Conservation (phyloP, 2,113 vertebrate species). For the Cyanoderma ruficeps region DNA sequence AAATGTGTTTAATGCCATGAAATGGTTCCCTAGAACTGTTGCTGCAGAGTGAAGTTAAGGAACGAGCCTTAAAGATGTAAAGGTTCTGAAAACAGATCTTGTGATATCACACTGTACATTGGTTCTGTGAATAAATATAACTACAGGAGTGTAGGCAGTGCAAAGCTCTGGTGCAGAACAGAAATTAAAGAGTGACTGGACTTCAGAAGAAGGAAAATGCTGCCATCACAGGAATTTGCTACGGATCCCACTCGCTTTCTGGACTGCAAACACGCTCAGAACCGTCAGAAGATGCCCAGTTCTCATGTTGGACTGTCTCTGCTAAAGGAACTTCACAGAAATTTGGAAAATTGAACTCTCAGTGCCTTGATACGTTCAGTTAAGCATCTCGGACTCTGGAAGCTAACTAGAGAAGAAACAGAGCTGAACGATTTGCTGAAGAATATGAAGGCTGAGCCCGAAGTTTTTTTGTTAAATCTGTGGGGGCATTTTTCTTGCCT, state of each 20-base stretch:
- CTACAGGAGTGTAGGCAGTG: constrained; percentile 28
- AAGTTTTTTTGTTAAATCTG: constrained; percentile 73
- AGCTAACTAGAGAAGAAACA: constrained; percentile 76
- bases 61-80: background rate
- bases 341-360: constrained; percentile 69
- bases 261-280: constrained; percentile 61
- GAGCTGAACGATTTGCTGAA: constrained; percentile 68
- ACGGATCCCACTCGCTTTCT: constrained; percentile 21
- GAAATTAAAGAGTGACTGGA: constrained; percentile 12
- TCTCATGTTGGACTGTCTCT: constrained; percentile 70
- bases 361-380: constrained; percentile 71
- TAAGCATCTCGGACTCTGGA: constrained; percentile 74
- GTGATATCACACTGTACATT: constrained; percentile 63
- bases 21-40: background rate
- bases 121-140: background rate
- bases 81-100: constrained; percentile 75
- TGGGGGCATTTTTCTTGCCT: constrained; percentile 70
- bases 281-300: constrained; percentile 69
- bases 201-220: constrained; percentile 63
- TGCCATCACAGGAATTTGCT: constrained; percentile 25
- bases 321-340: constrained; percentile 66
- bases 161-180: constrained; percentile 37
- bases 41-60: background rate
- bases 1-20: background rate
- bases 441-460: constrained; percentile 73